These are phyloP conservation scores for Sarcophaga peregrina DNA, from an alignment of 1,140 invertebrate species.

Conservation along the genomic window DNA sequence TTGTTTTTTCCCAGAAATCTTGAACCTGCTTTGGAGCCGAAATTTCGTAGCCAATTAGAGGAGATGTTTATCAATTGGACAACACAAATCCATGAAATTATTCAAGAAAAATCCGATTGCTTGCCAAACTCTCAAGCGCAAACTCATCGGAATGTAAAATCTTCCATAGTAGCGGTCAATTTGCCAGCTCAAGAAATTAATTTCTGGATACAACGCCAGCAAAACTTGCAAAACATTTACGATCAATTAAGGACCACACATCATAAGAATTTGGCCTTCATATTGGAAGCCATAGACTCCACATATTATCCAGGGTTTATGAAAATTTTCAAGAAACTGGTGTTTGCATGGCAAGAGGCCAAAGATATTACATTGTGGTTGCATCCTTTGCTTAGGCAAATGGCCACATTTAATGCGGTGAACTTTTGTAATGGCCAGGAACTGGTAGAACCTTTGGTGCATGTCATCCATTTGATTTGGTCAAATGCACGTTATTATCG, in stretches of 20 bases:
- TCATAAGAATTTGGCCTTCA: conserved; percentile 82
- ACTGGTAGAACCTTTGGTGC: conserved; percentile 75
- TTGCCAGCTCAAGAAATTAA: conserved; percentile 79
- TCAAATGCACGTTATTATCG: conserved; percentile 85
- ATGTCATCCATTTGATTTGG: conserved; percentile 87
- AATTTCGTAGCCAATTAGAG: conserved; percentile 78
- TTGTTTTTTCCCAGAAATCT: not conserved
- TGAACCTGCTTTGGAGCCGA: conserved; percentile 68
- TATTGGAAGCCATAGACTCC: conserved; percentile 79
- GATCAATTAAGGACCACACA: conserved; percentile 81
- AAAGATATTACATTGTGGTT: conserved; percentile 78
- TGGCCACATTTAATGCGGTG: conserved; percentile 75
- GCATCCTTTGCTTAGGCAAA: conserved; percentile 70
- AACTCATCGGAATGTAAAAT: not conserved
- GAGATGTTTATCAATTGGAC: conserved; percentile 82
- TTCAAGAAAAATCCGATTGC: conserved; percentile 56
- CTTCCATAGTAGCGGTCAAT: conserved; percentile 64
- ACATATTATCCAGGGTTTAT: conserved; percentile 80
- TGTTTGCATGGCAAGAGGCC: conserved; percentile 73
- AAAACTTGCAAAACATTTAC: conserved; percentile 86
- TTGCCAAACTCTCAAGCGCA: conserved; percentile 34
- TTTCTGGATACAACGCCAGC: conserved; percentile 76
- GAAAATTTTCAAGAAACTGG: conserved; percentile 74
- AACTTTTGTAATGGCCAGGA: conserved; percentile 73
- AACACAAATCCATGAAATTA: conserved; percentile 76